Base-by-base conservation (phyloP, 2,888 invertebrate genomes). In the Pristionchus arcanus region DNA sequence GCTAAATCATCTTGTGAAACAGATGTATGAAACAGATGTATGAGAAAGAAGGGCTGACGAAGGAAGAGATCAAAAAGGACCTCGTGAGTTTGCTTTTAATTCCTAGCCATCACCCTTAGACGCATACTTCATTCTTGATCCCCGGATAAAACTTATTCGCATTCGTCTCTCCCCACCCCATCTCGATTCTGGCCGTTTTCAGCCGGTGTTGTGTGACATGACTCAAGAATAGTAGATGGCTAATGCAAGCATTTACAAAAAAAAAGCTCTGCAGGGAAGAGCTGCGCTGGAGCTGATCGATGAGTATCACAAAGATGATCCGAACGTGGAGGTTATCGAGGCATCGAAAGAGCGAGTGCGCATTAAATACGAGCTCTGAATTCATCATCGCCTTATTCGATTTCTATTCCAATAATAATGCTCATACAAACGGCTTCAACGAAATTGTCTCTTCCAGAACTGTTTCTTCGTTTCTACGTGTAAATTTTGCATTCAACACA, bases 21-120 rank as follows among this genome's bases (percentile, higher is more conserved):
- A n/a, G n/a, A n/a, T n/a, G n/a, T n/a, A 74, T 16, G 74, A 74
- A 74, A 19, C n/a, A 81, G 49, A n/a, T 7, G 19, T 81, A 81
- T n/a, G 28, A 81, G 42, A 21, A 42, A 31, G 21, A 21, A n/a
- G 49, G 49, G n/a, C 0, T 81, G 81, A 81, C 42, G 5, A 28
- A 49, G 81, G n/a, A 81, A 11, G 81, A 81, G 49, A 81, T 81
- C 49, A 49, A 49, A 16, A 81, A 49, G 25, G 81, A 81, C 5
- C 25, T 81, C n/a, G 81, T 81, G n/a, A 25, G 81, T 81, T 49
- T 55, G 2, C 19, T 55, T 13, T 13, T 55, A 19, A 55, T 55
- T 11, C 13, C 5, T 13, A 55, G 55, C 19, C 15, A 19, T 19
- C 16, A 19, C 19, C 55, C 16, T 9, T 3, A 55, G 15, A 55